phyloP scores from a whole-genome alignment of 1,140 invertebrate genomes.

The Holcopasites calliopsidis region DNA sequence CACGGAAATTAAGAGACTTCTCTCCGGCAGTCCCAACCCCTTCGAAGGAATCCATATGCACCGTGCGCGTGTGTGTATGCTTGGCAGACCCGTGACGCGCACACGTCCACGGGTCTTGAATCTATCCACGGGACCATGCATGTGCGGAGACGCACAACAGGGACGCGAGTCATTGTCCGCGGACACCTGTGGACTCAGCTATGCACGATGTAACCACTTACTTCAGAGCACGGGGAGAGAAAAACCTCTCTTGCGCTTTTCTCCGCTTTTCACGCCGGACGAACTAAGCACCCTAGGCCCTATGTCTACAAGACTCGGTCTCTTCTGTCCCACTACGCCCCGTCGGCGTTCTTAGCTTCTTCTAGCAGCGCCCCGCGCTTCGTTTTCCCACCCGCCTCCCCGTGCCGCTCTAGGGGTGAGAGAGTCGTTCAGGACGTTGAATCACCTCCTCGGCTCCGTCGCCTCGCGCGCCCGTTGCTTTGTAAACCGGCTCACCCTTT shows the following conservation, averaged over 20 bases:
- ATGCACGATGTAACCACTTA: slow-evolving; percentile 73
- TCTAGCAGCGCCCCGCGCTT: slow-evolving; percentile 22
- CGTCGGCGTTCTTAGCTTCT: slow-evolving; percentile 24
- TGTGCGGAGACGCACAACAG: slow-evolving; percentile 30
- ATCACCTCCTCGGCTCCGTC: slow-evolving; percentile 56
- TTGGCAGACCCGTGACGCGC: slow-evolving; percentile 5
- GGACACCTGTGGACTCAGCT: slow-evolving; percentile 77
- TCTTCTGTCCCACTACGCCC: slow-evolving; percentile 37
- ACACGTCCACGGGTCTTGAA: too few relatives aligned
- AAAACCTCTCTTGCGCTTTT: slow-evolving; percentile 71
- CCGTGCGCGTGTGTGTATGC: slow-evolving; percentile 20
- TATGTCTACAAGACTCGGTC: slow-evolving; percentile 49
- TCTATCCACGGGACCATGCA: slow-evolving; percentile 37
- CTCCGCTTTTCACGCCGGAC: slow-evolving; percentile 65
- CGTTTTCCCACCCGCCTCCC: slow-evolving; percentile 6
- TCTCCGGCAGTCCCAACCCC: slow-evolving; percentile 61
- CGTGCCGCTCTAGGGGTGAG: slow-evolving; percentile 26
- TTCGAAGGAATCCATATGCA: slow-evolving; percentile 56
- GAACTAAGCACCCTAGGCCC: slow-evolving; percentile 42
- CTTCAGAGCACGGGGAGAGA: slow-evolving; percentile 62
- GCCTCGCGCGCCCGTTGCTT: slow-evolving; percentile 39
- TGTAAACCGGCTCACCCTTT: slow-evolving; percentile 35
- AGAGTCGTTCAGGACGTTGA: slow-evolving; percentile 67
- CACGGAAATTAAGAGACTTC: slow-evolving; percentile 76
- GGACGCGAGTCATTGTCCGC: slow-evolving; percentile 73